Evolutionary conservation across 2,797 vertebrate genomes (phyloP).

Genomic region (Pachyuromys duprasi): DNA sequence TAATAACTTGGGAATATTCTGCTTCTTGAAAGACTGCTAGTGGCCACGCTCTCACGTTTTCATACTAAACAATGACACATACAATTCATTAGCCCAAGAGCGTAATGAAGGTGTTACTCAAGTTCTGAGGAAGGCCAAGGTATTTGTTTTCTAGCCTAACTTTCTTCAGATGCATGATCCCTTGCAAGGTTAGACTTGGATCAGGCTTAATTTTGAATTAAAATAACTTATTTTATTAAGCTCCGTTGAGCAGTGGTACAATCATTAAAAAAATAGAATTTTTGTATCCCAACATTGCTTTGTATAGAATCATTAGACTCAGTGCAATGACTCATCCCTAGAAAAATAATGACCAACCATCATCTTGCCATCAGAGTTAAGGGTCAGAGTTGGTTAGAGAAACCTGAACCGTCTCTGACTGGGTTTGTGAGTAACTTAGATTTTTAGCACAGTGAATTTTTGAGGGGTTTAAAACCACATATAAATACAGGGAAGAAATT

Average conservation of each 20-base stretch:
- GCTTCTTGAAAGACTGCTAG: not conserved
- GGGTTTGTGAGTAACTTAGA: constrained; percentile 31
- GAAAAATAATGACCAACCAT: not conserved
- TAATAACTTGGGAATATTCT: not conserved
- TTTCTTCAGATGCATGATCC: not conserved
- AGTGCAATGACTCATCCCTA: not conserved
- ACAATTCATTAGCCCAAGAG: not conserved
- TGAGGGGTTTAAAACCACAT: not conserved
- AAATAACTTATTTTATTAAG: not conserved
- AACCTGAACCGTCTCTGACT: not conserved
- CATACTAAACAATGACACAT: not conserved
- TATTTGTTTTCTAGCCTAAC: not conserved
- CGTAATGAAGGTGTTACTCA: not conserved
- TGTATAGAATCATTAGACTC: not conserved
- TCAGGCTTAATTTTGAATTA: not conserved
- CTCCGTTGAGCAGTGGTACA: not conserved
- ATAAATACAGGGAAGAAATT: constrained; percentile 33
- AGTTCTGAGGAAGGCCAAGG: not conserved
- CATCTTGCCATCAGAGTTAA: not conserved
- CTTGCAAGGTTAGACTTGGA: not conserved
- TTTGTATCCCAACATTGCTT: not conserved
- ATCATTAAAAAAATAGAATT: not conserved
- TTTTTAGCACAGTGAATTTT: not conserved
- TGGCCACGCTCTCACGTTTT: not conserved
- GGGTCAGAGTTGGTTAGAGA: not conserved